phyloP scores from a whole-genome alignment of 2,797 vertebrate species.

The Cottoperca gobio region DNA sequence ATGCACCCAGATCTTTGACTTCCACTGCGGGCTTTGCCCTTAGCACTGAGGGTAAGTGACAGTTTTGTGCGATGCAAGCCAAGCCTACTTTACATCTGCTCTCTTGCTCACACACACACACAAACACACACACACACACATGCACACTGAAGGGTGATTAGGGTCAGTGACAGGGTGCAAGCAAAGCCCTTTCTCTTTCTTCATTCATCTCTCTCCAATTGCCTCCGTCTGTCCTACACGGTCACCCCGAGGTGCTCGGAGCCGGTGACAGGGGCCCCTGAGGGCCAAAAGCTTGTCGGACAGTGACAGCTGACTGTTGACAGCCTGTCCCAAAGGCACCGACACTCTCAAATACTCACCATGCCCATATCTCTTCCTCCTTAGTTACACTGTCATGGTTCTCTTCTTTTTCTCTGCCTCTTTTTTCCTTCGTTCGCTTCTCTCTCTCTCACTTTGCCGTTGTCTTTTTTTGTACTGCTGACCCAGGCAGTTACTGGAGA shows the following conservation, averaged over 20 bases:
- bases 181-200: conserved; percentile 61
- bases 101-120: conserved; percentile 4
- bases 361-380: conserved; percentile 4
- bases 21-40: conserved; percentile 42
- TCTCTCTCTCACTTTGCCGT: conserved; percentile 7
- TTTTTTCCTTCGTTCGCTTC: background rate
- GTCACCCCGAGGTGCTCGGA: conserved; percentile 58
- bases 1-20: conserved; percentile 47
- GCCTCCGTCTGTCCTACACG: conserved; percentile 51
- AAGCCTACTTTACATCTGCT: conserved; percentile 43
- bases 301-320: conserved; percentile 71
- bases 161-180: conserved; percentile 77
- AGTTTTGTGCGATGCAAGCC: conserved; percentile 40
- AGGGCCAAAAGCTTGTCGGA: conserved; percentile 63
- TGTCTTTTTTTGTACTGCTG: conserved; percentile 32
- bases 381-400: conserved; percentile 10
- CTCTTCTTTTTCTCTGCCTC: background rate
- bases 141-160: conserved; percentile 62
- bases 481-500: conserved; percentile 29
- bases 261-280: conserved; percentile 63
- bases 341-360: conserved; percentile 41
- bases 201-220: conserved; percentile 22
- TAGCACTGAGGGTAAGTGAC: conserved; percentile 52
- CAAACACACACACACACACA: conserved; percentile 27
- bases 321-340: conserved; percentile 56